Evolutionary conservation across 2,888 invertebrate species (phyloP).

Genomic region (Sinhomidia bicolor): DNA sequence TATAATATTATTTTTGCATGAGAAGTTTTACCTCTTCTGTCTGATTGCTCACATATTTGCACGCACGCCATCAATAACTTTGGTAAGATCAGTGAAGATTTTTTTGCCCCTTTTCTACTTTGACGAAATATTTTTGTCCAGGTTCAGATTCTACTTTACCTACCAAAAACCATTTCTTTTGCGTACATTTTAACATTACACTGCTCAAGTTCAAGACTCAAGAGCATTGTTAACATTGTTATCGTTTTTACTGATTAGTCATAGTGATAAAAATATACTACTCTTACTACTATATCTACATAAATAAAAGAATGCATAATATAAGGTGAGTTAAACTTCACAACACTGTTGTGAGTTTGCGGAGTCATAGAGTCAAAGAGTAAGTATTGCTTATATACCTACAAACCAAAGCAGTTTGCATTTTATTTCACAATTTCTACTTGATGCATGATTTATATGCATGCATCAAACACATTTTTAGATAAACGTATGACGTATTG

Average conservation of each 20-base stretch:
- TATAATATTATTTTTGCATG: not conserved
- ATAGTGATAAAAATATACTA: not conserved
- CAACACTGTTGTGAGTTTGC: too few species aligned
- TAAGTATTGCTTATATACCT: too few species aligned
- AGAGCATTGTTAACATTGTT: not conserved
- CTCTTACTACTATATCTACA: too few species aligned
- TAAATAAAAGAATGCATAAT: too few species aligned
- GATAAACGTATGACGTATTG: too few species aligned
- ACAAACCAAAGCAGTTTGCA: too few species aligned
- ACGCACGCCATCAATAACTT: not conserved
- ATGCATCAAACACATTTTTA: too few species aligned
- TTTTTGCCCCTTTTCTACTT: not conserved
- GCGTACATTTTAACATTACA: not conserved
- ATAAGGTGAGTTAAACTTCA: too few species aligned
- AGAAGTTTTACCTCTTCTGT: too few species aligned
- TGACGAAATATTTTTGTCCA: conserved; percentile 34
- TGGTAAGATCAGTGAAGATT: not conserved
- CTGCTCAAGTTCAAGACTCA: conserved; percentile 12
- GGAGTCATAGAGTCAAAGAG: too few species aligned
- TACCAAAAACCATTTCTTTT: not conserved
- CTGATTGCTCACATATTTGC: conserved; percentile 14
- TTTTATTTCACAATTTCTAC: too few species aligned
- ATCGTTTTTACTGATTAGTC: not conserved
- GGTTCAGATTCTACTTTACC: conserved; percentile 8
- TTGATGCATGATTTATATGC: too few species aligned